Evolutionary conservation across 2,797 vertebrate genomes (phyloP), one percentile per base, ranked within the genome.

Genomic region (Atherinosoma microstoma): DNA sequence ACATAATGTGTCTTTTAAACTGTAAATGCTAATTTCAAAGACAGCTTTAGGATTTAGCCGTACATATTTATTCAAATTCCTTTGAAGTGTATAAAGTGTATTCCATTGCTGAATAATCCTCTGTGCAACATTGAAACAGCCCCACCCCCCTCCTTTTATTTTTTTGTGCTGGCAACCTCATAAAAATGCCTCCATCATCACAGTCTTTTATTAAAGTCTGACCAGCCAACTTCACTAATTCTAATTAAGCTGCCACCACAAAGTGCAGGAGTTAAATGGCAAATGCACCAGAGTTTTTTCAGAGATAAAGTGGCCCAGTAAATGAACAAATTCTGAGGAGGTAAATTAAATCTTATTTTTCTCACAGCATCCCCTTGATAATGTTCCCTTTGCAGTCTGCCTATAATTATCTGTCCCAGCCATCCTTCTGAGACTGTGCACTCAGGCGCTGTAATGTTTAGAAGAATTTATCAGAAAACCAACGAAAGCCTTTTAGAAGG

Each of bases 181-280:
- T 77, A 54, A 36, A 47, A 79, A 75, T 66, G 58, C 51, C 76
- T 75, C 71, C 60, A 79, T 80, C 80, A 79, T 86, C 75, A 69
- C 67, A 69, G 59, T 72, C 82, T 72, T 75, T 87, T 69, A 89
- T 75, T 84, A 78, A 82, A 71, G 67, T n/a, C 61, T 73, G 75
- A 83, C 76, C 84, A 73, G 60, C 72, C 56, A 64, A 63, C 64
- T 85, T 80, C 64, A 76, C 57, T 24, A 49, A 75, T 86, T 71
- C 73, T 87, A 87, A 92, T 92, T 87, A 79, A 85, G 84, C 69
- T 87, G 79, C 73, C 66, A 85, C 70, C 78, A 75, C 58, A 75
- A 73, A 73, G 35, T 45, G 74, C 16, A 24, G 59, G 71, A 79
- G 74, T 62, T 78, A 64, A 84, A 84, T 57, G 27, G 62, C 62